A percentile compares a stretch with the other conserved stretches of the same genome.
phyloP scores from a whole-genome alignment of 2,888 invertebrate species.

The Chrysolina haemoptera region DNA sequence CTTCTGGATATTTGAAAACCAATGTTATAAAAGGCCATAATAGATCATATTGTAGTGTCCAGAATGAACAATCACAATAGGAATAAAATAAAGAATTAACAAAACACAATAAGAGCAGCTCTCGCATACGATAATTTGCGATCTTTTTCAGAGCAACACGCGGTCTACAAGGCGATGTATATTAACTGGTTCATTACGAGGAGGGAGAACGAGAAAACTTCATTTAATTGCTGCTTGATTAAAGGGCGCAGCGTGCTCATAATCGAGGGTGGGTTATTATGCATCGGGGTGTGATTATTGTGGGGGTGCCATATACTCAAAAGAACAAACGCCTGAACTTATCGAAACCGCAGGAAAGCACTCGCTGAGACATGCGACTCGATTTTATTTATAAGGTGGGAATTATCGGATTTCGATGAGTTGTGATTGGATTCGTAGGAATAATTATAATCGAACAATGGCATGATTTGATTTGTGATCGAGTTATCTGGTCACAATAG shows the following conservation, averaged over 20 bases:
- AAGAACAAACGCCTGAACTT: constrained; percentile 58
- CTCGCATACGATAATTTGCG: constrained; percentile 43
- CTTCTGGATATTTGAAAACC: not conserved
- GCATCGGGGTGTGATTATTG: constrained; percentile 58
- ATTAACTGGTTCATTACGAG: constrained; percentile 65
- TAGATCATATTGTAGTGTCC: not conserved
- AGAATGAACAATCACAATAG: not conserved
- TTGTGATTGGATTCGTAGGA: not conserved
- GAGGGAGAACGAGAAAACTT: constrained; percentile 59
- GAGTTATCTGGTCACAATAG: not conserved
- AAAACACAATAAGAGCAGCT: constrained; percentile 41
- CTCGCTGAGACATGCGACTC: constrained; percentile 24
- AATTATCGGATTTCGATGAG: constrained; percentile 1
- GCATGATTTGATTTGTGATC: not conserved
- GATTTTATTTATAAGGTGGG: constrained; percentile 19
- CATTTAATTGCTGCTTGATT: constrained; percentile 70
- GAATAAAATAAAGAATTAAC: constrained; percentile 21
- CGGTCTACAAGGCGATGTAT: constrained; percentile 55
- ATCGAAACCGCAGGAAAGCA: constrained; percentile 52
- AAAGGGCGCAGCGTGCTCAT: constrained; percentile 65
- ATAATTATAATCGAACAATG: not conserved
- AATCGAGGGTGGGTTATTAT: constrained; percentile 57
- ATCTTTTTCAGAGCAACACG: constrained; percentile 49
- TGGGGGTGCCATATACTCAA: constrained; percentile 52
- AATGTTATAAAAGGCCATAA: no score